Conservation (phyloP, 2,797 vertebrate species). For the Coluber constrictor region DNA sequence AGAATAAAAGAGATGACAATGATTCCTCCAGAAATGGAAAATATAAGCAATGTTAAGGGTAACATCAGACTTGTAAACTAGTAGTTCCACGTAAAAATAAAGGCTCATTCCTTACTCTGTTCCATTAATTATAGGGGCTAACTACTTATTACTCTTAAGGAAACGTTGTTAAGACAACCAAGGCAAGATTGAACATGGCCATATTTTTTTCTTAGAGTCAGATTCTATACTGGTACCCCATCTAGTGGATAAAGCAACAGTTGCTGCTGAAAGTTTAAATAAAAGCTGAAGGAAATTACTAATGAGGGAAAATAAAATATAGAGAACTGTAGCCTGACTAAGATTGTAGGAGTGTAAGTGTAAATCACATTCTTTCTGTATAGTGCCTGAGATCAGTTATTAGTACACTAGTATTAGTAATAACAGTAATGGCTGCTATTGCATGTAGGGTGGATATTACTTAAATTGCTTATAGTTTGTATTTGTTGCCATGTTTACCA, state of each 20-base stretch:
- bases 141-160: not conserved
- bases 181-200: not conserved
- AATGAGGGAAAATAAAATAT: not conserved
- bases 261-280: not conserved
- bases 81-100: not conserved
- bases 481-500: not conserved
- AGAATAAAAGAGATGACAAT: not conserved
- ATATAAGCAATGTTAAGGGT: not conserved
- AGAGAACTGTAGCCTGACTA: not conserved
- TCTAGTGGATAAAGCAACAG: slow-evolving; percentile 14
- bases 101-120: not conserved
- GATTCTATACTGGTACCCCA: not conserved
- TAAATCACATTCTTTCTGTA: not conserved
- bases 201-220: not conserved
- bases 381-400: not conserved
- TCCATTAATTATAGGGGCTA: not conserved
- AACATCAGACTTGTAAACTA: not conserved
- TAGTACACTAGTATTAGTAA: not conserved
- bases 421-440: not conserved
- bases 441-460: not conserved
- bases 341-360: not conserved
- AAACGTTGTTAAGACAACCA: not conserved
- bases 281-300: not conserved
- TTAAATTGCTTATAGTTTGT: not conserved
- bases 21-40: not conserved